Conservation (phyloP, 2,797 vertebrate species). For the Pseudochirops cupreus region DNA sequence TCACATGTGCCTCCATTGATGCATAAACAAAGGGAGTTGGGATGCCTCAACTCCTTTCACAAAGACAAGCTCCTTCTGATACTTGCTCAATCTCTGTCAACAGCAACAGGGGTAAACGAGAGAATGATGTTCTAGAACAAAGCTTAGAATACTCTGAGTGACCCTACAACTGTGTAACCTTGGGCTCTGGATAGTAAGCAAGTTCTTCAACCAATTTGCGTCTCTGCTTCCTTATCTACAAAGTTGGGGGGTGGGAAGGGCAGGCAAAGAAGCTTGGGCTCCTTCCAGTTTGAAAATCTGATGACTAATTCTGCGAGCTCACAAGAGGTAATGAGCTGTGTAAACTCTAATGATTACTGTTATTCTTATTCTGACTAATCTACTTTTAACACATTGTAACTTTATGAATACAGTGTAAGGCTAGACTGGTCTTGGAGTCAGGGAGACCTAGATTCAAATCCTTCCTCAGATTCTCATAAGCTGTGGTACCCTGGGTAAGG, state of each 20-base stretch:
- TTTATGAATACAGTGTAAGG: background rate
- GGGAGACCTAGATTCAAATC: background rate
- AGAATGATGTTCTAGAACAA: background rate
- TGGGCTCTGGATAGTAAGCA: background rate
- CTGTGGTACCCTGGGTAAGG: background rate
- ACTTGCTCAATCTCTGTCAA: background rate
- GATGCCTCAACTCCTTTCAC: background rate
- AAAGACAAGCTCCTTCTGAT: background rate
- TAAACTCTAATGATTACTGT: slow-evolving; percentile 8
- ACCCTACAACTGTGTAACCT: background rate
- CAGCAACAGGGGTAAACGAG: background rate
- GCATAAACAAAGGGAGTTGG: background rate
- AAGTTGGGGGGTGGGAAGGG: background rate
- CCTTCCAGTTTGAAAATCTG: background rate
- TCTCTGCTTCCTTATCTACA: slow-evolving; percentile 20
- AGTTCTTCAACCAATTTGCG: background rate
- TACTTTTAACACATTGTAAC: slow-evolving; percentile 27
- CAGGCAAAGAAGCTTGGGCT: background rate
- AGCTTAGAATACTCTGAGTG: background rate
- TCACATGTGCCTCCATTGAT: background rate
- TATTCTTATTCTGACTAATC: background rate
- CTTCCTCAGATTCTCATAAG: background rate
- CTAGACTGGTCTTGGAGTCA: background rate
- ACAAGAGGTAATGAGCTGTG: background rate
- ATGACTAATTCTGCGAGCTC: background rate